A percentile compares a stretch with the other conserved stretches of the same genome.
These are phyloP conservation scores for Ganaspis sp. DNA, from an alignment of 1,140 invertebrate species.

Conservation along the genomic window DNA sequence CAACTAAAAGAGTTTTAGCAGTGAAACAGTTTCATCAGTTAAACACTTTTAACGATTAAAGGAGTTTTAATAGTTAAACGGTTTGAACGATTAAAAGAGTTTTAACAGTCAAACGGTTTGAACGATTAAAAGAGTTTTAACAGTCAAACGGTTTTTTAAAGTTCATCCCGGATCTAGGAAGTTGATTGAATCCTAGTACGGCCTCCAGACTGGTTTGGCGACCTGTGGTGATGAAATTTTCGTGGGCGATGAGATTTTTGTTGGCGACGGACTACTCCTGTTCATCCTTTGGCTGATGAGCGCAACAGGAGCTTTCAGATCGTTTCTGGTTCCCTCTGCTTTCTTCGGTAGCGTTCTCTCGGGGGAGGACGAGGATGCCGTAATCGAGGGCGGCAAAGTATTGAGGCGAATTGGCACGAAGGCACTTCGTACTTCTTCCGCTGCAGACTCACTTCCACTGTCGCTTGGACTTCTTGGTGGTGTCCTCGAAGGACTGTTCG, in stretches of 20 bases:
- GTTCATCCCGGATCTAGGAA: background rate
- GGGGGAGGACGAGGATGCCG: slow-evolving; percentile 78
- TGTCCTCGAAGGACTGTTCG: slow-evolving; percentile 50
- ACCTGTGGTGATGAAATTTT: slow-evolving; percentile 78
- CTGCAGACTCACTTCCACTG: slow-evolving; percentile 68
- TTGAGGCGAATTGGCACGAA: slow-evolving; percentile 78
- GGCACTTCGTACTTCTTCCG: slow-evolving; percentile 85
- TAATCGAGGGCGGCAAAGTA: slow-evolving; percentile 56
- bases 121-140: slow-evolving; percentile 68
- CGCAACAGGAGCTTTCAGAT: slow-evolving; percentile 80
- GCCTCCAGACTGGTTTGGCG: slow-evolving; percentile 85
- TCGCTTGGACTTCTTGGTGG: slow-evolving; percentile 73
- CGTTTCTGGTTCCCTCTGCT: slow-evolving; percentile 67
- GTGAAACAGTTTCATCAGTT: too few species aligned
- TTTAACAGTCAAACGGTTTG: slow-evolving; percentile 9
- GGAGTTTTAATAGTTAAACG: too few species aligned
- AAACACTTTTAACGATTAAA: too few species aligned
- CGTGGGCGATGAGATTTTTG: slow-evolving; percentile 78
- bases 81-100: slow-evolving; percentile 56
- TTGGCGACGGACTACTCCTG: slow-evolving; percentile 75
- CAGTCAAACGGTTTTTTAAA: too few species aligned
- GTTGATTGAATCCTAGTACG: slow-evolving; percentile 78
- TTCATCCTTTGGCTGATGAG: slow-evolving; percentile 71
- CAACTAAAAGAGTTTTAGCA: too few species aligned
- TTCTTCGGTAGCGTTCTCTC: slow-evolving; percentile 67